phyloP scores from a whole-genome alignment of 2,888 invertebrate species.

The Agriotes lineatus region DNA sequence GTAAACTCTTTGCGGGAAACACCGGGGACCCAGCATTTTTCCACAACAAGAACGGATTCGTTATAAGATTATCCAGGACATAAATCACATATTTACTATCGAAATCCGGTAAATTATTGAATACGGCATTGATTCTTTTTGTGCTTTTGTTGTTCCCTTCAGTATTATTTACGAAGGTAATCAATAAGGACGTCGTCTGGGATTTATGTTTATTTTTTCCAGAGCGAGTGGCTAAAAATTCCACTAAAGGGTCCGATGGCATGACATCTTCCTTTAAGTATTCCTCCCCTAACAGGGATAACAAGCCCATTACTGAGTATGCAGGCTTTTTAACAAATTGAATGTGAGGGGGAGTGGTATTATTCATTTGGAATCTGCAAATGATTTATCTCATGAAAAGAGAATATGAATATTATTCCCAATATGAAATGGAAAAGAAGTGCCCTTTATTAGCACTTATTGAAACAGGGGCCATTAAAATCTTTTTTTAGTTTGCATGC shows the following conservation, averaged over 20 bases:
- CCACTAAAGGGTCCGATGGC: slow-evolving; percentile 51
- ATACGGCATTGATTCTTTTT: slow-evolving; percentile 47
- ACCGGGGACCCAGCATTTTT: slow-evolving; percentile 63
- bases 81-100: slow-evolving; percentile 64
- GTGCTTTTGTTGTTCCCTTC: slow-evolving; percentile 44
- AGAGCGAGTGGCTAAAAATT: slow-evolving; percentile 50
- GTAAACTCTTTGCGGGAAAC: slow-evolving; percentile 64
- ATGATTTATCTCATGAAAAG: too few species aligned
- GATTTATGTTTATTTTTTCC: slow-evolving; percentile 44
- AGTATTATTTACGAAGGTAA: slow-evolving; percentile 53
- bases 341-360: slow-evolving; percentile 66
- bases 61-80: slow-evolving; percentile 66
- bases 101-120: slow-evolving; percentile 45
- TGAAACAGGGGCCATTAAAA: too few species aligned
- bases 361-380: slow-evolving; percentile 72
- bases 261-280: slow-evolving; percentile 47
- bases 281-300: slow-evolving; percentile 68
- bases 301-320: slow-evolving; percentile 69
- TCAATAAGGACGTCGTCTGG: slow-evolving; percentile 42
- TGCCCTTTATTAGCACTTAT: too few species aligned
- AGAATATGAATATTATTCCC: too few species aligned
- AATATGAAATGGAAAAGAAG: too few species aligned
- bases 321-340: slow-evolving; percentile 75
- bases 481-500: too few species aligned
- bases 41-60: slow-evolving; percentile 71